Conservation (phyloP, 2,888 invertebrate genomes). For the Xanthia togata region DNA sequence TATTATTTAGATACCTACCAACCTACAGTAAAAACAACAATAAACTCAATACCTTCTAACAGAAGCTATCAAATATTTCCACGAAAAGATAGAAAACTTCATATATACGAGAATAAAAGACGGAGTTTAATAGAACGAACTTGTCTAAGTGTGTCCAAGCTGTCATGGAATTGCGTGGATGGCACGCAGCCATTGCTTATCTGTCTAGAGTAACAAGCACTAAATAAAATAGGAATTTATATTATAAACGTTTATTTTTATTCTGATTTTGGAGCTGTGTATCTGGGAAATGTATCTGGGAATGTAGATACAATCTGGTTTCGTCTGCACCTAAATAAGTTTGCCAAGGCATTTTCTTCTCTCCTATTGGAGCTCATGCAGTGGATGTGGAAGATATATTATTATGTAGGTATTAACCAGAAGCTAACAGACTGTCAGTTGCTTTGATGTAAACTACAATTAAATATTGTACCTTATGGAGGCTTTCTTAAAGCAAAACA, state of each 20-base stretch:
- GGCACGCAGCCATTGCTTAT: slow-evolving; percentile 66
- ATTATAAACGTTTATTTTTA: slow-evolving; percentile 36
- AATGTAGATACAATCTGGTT: neutral
- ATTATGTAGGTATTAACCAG: no score
- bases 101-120: slow-evolving; percentile 35
- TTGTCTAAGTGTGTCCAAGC: slow-evolving; percentile 56
- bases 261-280: slow-evolving; percentile 18
- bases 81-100: slow-evolving; percentile 47
- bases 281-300: neutral
- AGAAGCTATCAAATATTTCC: slow-evolving; percentile 47
- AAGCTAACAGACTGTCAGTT: neutral
- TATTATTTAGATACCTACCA: neutral
- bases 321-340: slow-evolving; percentile 1
- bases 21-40: slow-evolving; percentile 17
- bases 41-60: slow-evolving; percentile 29
- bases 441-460: no score
- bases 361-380: neutral
- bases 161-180: slow-evolving; percentile 62
- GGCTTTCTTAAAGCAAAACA: neutral
- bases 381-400: neutral
- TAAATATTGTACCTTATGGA: neutral
- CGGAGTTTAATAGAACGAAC: slow-evolving; percentile 63
- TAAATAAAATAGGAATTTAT: slow-evolving; percentile 52
- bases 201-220: slow-evolving; percentile 40
- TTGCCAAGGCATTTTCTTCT: neutral